Percentiles rank a stretch among this genome's conserved stretches.
Evolutionary conservation across 2,888 invertebrate species (phyloP).

Genomic region (Erebia epiphron): DNA sequence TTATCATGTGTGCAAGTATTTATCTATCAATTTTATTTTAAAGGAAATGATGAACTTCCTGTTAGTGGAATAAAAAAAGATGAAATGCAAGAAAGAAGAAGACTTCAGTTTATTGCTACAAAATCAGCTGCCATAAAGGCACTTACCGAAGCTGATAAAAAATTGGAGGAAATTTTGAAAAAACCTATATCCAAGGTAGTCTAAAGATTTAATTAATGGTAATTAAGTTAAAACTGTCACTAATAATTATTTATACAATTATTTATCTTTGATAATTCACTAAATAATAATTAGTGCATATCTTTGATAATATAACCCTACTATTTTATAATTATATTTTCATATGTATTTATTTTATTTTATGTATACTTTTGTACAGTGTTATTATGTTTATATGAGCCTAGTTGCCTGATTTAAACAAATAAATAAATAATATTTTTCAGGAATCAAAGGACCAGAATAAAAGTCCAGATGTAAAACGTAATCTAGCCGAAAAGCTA

Average conservation of each 20-base stretch:
- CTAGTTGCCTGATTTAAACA: no score
- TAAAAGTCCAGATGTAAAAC: no score
- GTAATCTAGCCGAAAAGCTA: conserved; percentile 33
- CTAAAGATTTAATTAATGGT: neutral
- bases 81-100: conserved; percentile 39
- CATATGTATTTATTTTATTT: no score
- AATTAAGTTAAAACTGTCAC: no score
- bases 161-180: conserved; percentile 39
- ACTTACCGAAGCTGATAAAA: conserved; percentile 44
- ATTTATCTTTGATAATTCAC: no score
- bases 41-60: neutral
- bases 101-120: conserved; percentile 45
- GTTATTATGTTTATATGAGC: no score
- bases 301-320: neutral
- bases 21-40: neutral
- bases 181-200: conserved; percentile 16
- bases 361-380: no score
- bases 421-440: no score
- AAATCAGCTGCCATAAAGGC: conserved; percentile 41
- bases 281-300: no score
- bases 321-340: no score
- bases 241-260: no score
- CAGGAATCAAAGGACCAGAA: neutral
- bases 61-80: neutral
- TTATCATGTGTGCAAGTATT: no score